Evolutionary conservation across 92 coral and sea anemone species (phyloP), one percentile per base, ranked within the genome.

Genomic region (Palythoa grandiflora): DNA sequence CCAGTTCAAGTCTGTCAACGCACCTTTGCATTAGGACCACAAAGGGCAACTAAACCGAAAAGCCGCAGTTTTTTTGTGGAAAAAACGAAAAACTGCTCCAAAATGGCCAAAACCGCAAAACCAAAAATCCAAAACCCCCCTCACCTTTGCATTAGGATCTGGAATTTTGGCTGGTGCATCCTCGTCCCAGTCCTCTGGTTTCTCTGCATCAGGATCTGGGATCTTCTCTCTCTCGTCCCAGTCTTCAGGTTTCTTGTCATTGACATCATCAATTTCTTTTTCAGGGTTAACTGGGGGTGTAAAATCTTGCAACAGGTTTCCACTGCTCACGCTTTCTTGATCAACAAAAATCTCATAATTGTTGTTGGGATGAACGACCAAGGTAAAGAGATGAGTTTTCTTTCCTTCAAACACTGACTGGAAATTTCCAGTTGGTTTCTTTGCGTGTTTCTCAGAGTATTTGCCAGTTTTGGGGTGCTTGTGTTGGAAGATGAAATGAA

Each of bases 151-250:
- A 94, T 92, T 88, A 61, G 98, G 91, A 77, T 96, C 98, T 28
- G 96, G 89, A 39, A 97, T 97, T 79, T 94, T 97, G 35, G 97
- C 94, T 16, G 99, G 98, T 7, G 99, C 99, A 90, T 97, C 99
- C 65, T 97, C 99, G 76, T 97, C 96, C 99, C 99, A 97, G 85
- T 97, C 98, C 37, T 97, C 99, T 2, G 99, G 99, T 73, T 97
- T 97, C 80, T 95, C 98, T 0, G 99, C 99, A 90, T 97, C 99
- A 44, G 99, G 97, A 54, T 97, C 99, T 1, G 98, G 99, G 53
- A 97, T 93, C 88, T 97, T 95, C 90, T 97, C 99, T 36, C 99
- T 92, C 88, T 97, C 99, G 83, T 97, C 99, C 99, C 99, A 97
- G 88, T 96, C 97, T 77, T 97, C 98, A 53, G 99, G 98, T 68